These are phyloP conservation scores for Pipistrellus nathusii DNA, from an alignment of 2,797 vertebrate species.

Conservation along the genomic window DNA sequence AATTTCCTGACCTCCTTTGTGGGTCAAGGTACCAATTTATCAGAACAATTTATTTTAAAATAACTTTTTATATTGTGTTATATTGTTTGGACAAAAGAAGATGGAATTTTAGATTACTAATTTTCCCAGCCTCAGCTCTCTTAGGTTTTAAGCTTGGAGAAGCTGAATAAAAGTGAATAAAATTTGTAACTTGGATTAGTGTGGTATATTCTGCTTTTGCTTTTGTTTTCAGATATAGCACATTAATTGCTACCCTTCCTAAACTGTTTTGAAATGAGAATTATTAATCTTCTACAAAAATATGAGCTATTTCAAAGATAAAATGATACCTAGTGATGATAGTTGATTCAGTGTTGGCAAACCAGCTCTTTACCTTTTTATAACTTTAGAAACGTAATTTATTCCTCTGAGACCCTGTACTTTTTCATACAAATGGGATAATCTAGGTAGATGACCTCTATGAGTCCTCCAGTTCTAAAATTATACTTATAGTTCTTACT, in stretches of 20 bases:
- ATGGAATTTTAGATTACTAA: slow-evolving; percentile 41
- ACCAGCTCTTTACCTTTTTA: not conserved
- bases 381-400: not conserved
- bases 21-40: not conserved
- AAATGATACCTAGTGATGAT: not conserved
- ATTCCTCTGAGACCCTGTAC: not conserved
- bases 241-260: not conserved
- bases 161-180: not conserved
- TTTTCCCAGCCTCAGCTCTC: not conserved
- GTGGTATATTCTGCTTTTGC: not conserved
- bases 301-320: not conserved
- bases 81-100: slow-evolving; percentile 26
- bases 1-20: slow-evolving; percentile 17
- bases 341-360: not conserved
- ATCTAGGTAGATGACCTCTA: not conserved
- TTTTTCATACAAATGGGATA: not conserved
- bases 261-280: not conserved
- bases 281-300: not conserved
- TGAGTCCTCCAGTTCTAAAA: not conserved
- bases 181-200: not conserved
- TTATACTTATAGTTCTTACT: not conserved
- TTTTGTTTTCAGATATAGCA: not conserved
- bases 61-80: slow-evolving; percentile 8
- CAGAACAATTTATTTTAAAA: slow-evolving; percentile 57
- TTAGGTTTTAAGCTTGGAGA: not conserved